A percentile compares a stretch with the other conserved stretches of the same genome.
These are phyloP conservation scores for Beaufortia kweichowensis DNA, from an alignment of 2,113 vertebrate genomes.

Conservation along the genomic window DNA sequence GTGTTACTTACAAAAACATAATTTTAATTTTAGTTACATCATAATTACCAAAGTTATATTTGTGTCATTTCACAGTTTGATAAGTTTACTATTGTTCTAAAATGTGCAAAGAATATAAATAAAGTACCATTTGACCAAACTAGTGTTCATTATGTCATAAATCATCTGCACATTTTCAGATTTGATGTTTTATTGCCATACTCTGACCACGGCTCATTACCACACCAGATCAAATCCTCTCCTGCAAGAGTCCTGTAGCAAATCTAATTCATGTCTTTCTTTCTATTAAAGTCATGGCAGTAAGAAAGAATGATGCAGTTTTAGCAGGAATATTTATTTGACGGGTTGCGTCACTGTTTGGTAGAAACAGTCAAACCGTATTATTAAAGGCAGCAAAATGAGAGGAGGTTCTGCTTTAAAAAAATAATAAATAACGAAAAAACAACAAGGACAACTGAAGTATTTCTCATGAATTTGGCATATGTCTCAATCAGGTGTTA, in stretches of 20 bases:
- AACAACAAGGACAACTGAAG: constrained; percentile 7
- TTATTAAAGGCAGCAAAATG: constrained; percentile 1
- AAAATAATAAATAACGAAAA: neutral
- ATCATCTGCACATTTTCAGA: too few relatives aligned
- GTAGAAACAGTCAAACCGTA: constrained; percentile 16
- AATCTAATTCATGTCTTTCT: neutral
- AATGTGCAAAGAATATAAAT: too few relatives aligned
- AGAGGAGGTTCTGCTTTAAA: constrained; percentile 8
- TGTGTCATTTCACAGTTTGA: too few relatives aligned
- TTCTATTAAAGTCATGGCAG: neutral
- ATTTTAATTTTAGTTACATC: too few relatives aligned
- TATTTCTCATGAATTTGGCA: neutral
- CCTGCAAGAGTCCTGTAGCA: neutral
- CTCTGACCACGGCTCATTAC: too few relatives aligned
- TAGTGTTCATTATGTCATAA: too few relatives aligned
- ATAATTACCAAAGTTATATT: too few relatives aligned
- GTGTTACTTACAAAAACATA: too few relatives aligned
- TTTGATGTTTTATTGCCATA: too few relatives aligned
- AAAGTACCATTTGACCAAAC: too few relatives aligned
- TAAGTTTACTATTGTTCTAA: too few relatives aligned
- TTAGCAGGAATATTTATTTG: constrained; percentile 49
- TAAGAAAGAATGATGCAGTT: neutral
- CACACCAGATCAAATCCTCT: neutral
- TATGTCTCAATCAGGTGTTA: neutral
- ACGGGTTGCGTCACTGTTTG: constrained; percentile 27